phyloP scores from a whole-genome alignment of 2,113 vertebrate species.

The Campylorhamphus procurvoides region DNA sequence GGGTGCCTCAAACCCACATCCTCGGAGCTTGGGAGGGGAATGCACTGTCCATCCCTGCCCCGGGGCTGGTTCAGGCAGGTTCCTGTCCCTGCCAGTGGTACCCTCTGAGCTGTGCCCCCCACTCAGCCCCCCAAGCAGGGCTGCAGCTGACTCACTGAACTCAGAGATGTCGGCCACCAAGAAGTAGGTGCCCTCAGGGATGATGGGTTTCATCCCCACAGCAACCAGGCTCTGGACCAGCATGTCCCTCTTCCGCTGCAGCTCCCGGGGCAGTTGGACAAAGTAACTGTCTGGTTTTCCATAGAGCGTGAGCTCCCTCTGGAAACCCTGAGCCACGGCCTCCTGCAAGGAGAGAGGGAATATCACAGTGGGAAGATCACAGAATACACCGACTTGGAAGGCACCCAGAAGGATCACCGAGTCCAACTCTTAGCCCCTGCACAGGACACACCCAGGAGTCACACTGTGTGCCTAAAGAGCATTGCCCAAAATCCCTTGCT shows the following conservation, averaged over 20 bases:
- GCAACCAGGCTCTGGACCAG: conserved; percentile 79
- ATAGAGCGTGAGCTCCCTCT: conserved; percentile 77
- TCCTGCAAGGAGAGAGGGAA: conserved; percentile 75
- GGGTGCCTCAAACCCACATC: neutral
- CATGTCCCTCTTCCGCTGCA: conserved; percentile 80
- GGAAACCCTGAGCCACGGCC: conserved; percentile 84
- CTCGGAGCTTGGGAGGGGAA: neutral
- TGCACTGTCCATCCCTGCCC: neutral
- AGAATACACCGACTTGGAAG: neutral
- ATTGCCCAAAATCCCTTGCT: neutral
- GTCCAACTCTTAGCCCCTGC: neutral
- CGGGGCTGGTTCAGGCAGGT: neutral
- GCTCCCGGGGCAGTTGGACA: conserved; percentile 72
- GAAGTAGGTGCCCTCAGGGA: conserved; percentile 91
- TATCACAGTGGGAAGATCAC: neutral
- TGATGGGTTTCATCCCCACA: conserved; percentile 83
- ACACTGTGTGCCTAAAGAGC: too few relatives aligned
- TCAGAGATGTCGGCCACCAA: conserved; percentile 87
- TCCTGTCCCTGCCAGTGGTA: neutral
- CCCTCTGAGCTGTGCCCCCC: fast-evolving
- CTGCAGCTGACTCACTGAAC: conserved; percentile 81
- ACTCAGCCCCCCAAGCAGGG: neutral
- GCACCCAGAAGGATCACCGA: neutral
- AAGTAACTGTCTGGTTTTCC: conserved; percentile 91
- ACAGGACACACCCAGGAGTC: neutral